These are phyloP conservation scores for Pelobates cultripes DNA, from an alignment of 2,797 vertebrate species.

Conservation along the genomic window DNA sequence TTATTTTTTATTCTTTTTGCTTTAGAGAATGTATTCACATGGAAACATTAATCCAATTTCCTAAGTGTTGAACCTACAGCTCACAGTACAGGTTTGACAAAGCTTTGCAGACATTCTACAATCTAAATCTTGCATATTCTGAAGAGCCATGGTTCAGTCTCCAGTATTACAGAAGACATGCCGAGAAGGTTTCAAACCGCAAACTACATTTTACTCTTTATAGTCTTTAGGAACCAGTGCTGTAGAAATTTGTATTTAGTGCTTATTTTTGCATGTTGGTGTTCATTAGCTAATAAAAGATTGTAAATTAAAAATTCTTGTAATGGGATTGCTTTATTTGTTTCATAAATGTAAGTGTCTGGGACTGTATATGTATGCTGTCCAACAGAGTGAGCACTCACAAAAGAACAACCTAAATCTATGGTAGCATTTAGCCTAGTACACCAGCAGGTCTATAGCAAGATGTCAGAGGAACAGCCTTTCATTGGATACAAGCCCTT, in stretches of 20 bases:
- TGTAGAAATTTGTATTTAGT: slow-evolving; percentile 86
- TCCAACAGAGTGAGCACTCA: too few species aligned
- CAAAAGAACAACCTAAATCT: too few species aligned
- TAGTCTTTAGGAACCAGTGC: slow-evolving; percentile 68
- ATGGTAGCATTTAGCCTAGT: too few species aligned
- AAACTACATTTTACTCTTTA: slow-evolving; percentile 60
- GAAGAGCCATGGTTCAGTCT: slow-evolving; percentile 69
- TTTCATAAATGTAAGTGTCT: too few species aligned
- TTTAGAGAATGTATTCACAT: slow-evolving; percentile 77
- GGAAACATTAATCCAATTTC: slow-evolving; percentile 63
- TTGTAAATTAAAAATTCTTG: slow-evolving; percentile 82
- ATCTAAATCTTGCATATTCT: slow-evolving; percentile 64
- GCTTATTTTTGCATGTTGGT: slow-evolving; percentile 91
- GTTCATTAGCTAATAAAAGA: slow-evolving; percentile 89
- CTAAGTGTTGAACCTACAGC: slow-evolving; percentile 66
- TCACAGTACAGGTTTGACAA: slow-evolving; percentile 72
- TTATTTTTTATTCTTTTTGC: slow-evolving; percentile 70
- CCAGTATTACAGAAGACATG: slow-evolving; percentile 64
- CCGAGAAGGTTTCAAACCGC: slow-evolving; percentile 60
- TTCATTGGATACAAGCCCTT: too few species aligned
- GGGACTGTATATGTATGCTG: too few species aligned
- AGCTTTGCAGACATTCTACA: slow-evolving; percentile 68
- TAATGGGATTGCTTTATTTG: slow-evolving; percentile 75
- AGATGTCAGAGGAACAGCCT: too few species aligned
- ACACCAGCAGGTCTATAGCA: too few species aligned